A percentile compares a stretch with the other conserved stretches of the same genome.
Evolutionary conservation across 2,888 invertebrate species (phyloP).

Genomic region (Hypselothyrea guttata): DNA sequence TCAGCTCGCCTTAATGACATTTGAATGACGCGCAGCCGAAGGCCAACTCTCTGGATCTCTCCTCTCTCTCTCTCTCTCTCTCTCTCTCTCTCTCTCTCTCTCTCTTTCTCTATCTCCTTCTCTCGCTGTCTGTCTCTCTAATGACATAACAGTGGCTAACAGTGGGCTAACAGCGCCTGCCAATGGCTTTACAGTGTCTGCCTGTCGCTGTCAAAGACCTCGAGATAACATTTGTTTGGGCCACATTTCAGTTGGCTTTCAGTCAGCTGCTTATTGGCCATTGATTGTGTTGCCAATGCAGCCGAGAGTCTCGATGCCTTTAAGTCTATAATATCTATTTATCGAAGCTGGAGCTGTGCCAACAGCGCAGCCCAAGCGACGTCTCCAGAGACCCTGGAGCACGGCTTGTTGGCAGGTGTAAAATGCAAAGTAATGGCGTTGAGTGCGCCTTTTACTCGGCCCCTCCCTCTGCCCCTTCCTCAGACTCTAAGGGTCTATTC

Average conservation of each 20-base stretch:
- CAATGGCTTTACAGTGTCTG: too few relatives aligned
- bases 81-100: not conserved
- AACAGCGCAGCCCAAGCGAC: conserved; percentile 25
- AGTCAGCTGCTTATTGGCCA: not conserved
- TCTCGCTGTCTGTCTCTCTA: too few relatives aligned
- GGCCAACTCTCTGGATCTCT: too few relatives aligned
- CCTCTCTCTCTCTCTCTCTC: too few relatives aligned
- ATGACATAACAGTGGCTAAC: too few relatives aligned
- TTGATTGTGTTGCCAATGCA: not conserved
- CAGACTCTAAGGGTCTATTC: too few relatives aligned
- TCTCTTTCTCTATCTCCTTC: not conserved
- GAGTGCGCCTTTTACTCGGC: too few relatives aligned
- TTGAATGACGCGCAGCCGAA: conserved; percentile 61
- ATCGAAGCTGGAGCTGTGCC: conserved; percentile 71
- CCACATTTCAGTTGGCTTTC: not conserved
- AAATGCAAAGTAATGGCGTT: conserved; percentile 74
- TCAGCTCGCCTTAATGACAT: conserved; percentile 64
- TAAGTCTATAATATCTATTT: conserved; percentile 17
- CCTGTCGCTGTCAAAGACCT: conserved; percentile 11
- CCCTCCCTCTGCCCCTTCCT: not conserved
- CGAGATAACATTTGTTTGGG: conserved; percentile 51
- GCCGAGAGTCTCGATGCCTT: not conserved
- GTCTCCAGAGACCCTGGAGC: conserved; percentile 6
- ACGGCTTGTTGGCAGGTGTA: conserved; percentile 65
- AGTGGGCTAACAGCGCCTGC: too few relatives aligned